phyloP scores from a whole-genome alignment of 2,797 vertebrate genomes.

The Enteromius thamalakanensis region DNA sequence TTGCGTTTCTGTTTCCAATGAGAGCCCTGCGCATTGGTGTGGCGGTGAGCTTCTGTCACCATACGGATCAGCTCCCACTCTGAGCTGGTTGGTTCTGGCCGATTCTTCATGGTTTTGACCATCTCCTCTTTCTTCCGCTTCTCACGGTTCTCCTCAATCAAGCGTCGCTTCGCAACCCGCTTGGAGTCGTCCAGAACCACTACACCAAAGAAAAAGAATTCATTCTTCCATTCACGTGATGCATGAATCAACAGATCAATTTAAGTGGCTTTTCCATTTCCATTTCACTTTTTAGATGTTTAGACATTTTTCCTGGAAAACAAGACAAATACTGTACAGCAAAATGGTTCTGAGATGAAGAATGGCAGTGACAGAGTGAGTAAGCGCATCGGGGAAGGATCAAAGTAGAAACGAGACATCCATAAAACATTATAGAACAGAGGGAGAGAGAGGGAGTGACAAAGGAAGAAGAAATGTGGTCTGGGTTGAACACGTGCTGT shows the following conservation, averaged over 20 bases:
- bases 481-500: slow-evolving; percentile 38
- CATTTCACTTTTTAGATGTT: neutral
- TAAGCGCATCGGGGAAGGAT: neutral
- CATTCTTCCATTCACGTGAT: neutral
- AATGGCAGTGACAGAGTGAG: neutral
- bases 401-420: slow-evolving; percentile 22
- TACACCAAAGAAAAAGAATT: slow-evolving; percentile 57
- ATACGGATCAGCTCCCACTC: slow-evolving; percentile 97
- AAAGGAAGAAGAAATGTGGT: slow-evolving; percentile 25
- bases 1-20: slow-evolving; percentile 99
- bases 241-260: neutral
- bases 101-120: slow-evolving; percentile 90
- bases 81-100: slow-evolving; percentile 89
- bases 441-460: slow-evolving; percentile 6
- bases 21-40: slow-evolving; percentile 97
- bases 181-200: slow-evolving; percentile 98
- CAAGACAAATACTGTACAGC: neutral
- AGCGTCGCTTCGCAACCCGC: slow-evolving; percentile 94
- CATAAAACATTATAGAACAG: slow-evolving; percentile 16
- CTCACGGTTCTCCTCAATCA: slow-evolving; percentile 97
- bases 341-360: slow-evolving; percentile 10
- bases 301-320: slow-evolving; percentile 18
- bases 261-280: neutral
- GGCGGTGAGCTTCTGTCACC: slow-evolving; percentile 94
- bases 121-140: slow-evolving; percentile 94